Conservation (phyloP, 2,797 vertebrate species). For the Menidia menidia region DNA sequence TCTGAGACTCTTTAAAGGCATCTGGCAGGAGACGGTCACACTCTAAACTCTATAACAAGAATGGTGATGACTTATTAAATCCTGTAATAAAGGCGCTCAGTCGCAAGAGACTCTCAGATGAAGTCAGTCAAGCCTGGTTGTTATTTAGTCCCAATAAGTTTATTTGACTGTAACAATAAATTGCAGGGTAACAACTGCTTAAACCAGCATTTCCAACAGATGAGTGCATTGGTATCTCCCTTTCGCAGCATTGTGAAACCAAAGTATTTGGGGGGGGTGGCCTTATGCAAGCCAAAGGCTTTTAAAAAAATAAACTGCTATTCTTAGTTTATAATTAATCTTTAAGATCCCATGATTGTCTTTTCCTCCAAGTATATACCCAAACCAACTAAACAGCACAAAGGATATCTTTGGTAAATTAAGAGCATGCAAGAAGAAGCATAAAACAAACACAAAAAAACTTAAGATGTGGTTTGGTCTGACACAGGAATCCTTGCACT, state of each 20-base stretch:
- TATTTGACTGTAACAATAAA: constrained; percentile 56
- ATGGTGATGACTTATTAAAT: not conserved
- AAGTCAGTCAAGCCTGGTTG: constrained; percentile 19
- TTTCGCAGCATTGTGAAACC: constrained; percentile 65
- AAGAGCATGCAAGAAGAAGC: constrained; percentile 17
- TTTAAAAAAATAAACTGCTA: constrained; percentile 45
- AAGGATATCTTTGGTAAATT: constrained; percentile 39
- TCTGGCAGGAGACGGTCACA: not conserved
- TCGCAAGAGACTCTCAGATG: constrained; percentile 4
- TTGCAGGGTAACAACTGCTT: constrained; percentile 48
- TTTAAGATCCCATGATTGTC: constrained; percentile 64
- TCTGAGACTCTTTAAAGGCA: not conserved
- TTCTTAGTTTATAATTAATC: constrained; percentile 42
- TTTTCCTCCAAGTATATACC: constrained; percentile 34
- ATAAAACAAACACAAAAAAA: constrained; percentile 1
- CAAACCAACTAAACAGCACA: constrained; percentile 24
- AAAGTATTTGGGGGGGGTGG: constrained; percentile 10
- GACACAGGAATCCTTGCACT: constrained; percentile 32
- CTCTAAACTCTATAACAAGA: not conserved
- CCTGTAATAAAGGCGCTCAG: not conserved
- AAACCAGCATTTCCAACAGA: constrained; percentile 61
- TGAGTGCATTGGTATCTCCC: constrained; percentile 48
- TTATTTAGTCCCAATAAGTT: constrained; percentile 58
- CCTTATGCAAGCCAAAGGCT: constrained; percentile 37
- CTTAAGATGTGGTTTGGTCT: constrained; percentile 30